Conservation (phyloP, 1,140 invertebrate species). For the Drosophila sp. region DNA sequence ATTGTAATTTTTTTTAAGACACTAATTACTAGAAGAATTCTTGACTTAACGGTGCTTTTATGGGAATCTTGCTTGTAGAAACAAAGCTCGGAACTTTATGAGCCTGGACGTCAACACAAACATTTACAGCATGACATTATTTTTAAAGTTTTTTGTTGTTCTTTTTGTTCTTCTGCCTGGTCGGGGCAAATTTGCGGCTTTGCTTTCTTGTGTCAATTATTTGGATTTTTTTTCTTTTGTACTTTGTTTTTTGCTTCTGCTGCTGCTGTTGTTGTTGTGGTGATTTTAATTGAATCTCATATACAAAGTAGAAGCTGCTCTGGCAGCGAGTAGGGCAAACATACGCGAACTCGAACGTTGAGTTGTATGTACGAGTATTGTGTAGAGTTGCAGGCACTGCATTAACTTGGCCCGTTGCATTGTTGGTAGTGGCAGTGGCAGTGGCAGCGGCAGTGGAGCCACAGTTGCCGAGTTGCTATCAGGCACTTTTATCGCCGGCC, state of each 20-base stretch:
- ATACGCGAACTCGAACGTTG: slow-evolving; percentile 20
- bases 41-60: slow-evolving; percentile 17
- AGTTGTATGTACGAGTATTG: slow-evolving; percentile 46
- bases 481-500: slow-evolving; percentile 77
- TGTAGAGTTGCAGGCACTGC: slow-evolving; percentile 29
- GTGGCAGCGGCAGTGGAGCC: slow-evolving; percentile 44
- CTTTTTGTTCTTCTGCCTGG: slow-evolving; percentile 15
- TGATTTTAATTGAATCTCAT: slow-evolving; percentile 81
- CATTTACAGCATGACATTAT: slow-evolving; percentile 78
- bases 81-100: slow-evolving; percentile 55
- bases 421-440: slow-evolving; percentile 31
- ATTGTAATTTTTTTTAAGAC: neutral
- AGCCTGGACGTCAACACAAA: slow-evolving; percentile 63
- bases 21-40: neutral
- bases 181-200: slow-evolving; percentile 75
- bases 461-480: slow-evolving; percentile 65
- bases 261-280: slow-evolving; percentile 28
- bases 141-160: slow-evolving; percentile 32
- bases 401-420: slow-evolving; percentile 37
- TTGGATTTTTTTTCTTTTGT: slow-evolving; percentile 65
- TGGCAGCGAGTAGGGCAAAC: slow-evolving; percentile 51
- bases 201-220: slow-evolving; percentile 82
- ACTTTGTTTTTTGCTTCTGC: slow-evolving; percentile 21
- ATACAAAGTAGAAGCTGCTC: slow-evolving; percentile 73
- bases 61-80: slow-evolving; percentile 7